These are phyloP conservation scores for Lamprotornis superbus DNA, from an alignment of 2,113 vertebrate species.

Conservation along the genomic window DNA sequence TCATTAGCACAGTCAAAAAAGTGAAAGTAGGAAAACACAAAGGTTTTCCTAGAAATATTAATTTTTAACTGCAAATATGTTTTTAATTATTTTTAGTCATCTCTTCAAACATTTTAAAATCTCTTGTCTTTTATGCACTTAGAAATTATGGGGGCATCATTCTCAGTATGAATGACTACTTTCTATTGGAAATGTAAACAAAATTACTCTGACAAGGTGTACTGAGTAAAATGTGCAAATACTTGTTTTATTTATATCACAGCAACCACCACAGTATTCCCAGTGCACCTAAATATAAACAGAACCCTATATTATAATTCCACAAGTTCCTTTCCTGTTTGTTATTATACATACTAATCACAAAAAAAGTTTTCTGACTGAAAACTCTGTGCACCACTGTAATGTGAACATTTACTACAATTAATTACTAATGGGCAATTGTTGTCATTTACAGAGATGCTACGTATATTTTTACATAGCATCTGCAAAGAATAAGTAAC, in stretches of 20 bases:
- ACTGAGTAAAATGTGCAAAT: background rate
- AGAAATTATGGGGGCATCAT: background rate
- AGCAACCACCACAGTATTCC: background rate
- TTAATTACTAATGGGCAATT: background rate
- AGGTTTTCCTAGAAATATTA: background rate
- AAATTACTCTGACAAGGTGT: background rate
- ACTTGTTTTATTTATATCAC: background rate
- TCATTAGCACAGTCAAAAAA: background rate
- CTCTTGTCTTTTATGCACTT: background rate
- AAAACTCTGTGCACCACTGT: background rate
- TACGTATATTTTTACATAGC: background rate
- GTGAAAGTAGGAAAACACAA: background rate
- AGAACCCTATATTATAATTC: conserved; percentile 11
- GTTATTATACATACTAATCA: background rate
- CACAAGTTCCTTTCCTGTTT: background rate
- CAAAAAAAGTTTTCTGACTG: background rate
- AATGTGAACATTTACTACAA: background rate
- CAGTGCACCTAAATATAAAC: background rate
- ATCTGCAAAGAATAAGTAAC: background rate
- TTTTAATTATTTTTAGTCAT: background rate
- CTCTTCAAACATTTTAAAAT: background rate
- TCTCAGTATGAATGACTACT: background rate
- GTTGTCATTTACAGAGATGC: background rate
- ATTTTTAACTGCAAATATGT: background rate
- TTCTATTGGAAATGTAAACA: background rate